Evolutionary conservation across 2,888 invertebrate genomes (phyloP), one percentile per base, ranked within the genome.

Genomic region (Ormyrus pomaceus): DNA sequence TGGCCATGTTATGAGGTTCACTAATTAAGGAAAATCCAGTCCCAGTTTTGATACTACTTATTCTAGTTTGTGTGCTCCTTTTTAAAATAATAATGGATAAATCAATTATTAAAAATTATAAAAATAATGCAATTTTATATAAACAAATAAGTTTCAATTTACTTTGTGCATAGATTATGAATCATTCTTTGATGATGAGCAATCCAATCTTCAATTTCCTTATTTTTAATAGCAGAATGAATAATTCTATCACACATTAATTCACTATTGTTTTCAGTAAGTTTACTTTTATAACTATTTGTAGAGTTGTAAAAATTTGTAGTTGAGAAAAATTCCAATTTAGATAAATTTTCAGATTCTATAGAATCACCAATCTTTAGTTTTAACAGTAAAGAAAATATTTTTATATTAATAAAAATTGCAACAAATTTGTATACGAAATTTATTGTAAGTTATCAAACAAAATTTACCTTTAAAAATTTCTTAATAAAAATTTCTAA

Each of bases 61-160:
- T 82, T n/a, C 79, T 61, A 0, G 89, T 89, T 77, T 88, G 88
- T 46, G 87, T 86, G 58, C 84, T 82, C 83, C 87, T 89, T 62
- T 45, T 82, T 64, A 34, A 34, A 34, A 34, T 34, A 34, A 34
- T 34, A 34, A 34, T 34, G 34, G 34, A 2, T 34, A 34, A 34
- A 69, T 53, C 0, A 73, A 64, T 51, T 61, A 13, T 55, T 69
- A 46, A 58, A 19, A 69, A 51, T 51, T 45, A 19, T 46, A 56
- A 58, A 64, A 58, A 61, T 46, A 34, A 53, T 34, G 61, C 2
- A 59, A 34, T 64, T 53, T 34, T 70, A 8, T 19, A 50, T 34
- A 11, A 64, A 59, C 11, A 55, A 9, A 46, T 34, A 53, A 34
- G 45, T 51, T 19, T 75, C 11, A 51, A 73, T 76, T 84, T 77